Evolutionary conservation across 1,140 invertebrate genomes (phyloP).

Genomic region (Pogonomyrmex californicus): DNA sequence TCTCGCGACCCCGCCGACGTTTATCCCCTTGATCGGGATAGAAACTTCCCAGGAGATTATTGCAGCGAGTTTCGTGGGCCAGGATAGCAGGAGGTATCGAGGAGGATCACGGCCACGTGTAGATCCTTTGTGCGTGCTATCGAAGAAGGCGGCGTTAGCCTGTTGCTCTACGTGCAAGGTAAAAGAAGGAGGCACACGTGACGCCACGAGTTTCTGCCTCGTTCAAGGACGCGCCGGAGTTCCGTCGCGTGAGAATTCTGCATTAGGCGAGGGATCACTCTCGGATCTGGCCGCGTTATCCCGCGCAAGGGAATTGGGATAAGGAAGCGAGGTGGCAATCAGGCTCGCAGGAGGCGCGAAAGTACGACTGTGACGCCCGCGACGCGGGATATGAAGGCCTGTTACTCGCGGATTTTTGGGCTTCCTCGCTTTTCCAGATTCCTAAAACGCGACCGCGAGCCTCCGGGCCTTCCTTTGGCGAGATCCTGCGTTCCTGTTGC

Average conservation of each 20-base stretch:
- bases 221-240: conserved; percentile 41
- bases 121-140: conserved; percentile 56
- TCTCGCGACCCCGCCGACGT: conserved; percentile 15
- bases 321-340: conserved; percentile 81
- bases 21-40: conserved; percentile 26
- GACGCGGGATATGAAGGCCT: conserved; percentile 78
- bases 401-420: conserved; percentile 79
- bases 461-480: conserved; percentile 68
- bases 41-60: conserved; percentile 65
- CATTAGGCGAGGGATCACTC: conserved; percentile 30
- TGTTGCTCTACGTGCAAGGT: conserved; percentile 64
- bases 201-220: neutral
- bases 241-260: conserved; percentile 1
- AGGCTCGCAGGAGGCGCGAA: conserved; percentile 79
- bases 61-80: conserved; percentile 73
- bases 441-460: conserved; percentile 7
- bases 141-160: conserved; percentile 59
- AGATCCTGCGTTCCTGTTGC: conserved; percentile 82
- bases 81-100: conserved; percentile 77
- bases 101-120: conserved; percentile 53
- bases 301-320: conserved; percentile 81
- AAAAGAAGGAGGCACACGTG: conserved; percentile 44
- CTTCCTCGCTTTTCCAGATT: conserved; percentile 72
- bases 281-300: conserved; percentile 67
- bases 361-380: conserved; percentile 45